Evolutionary conservation across 2,113 vertebrate species (phyloP), one percentile per base, ranked within the genome.

Genomic region (Tupaia chinensis): DNA sequence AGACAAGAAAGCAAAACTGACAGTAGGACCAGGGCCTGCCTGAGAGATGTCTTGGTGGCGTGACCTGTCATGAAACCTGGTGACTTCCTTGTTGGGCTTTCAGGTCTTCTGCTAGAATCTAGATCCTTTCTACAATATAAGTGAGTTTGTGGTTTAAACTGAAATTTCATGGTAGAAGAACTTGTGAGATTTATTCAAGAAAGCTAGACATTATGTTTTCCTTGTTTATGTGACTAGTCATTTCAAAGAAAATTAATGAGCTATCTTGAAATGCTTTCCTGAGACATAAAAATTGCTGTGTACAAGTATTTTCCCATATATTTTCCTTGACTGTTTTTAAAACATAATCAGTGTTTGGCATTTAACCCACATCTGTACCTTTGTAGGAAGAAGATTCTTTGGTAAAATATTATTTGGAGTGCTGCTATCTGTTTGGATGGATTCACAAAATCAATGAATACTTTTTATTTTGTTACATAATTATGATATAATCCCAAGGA

Each of bases 81-180:
- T 61, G 53, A 58, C 27, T n/a, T 1, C 22, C 22, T 17, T 60
- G 6, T 5, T 78, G 23, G 69, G 14, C 29, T 89, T 81, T 76
- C 20, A 32, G 8, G 74, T 73, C 76, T 89, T 73, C 56, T 60
- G 60, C 56, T 83, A 69, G 74, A 89, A 74, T 32, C 25, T 80
- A 78, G 17, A 58, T 68, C 20, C 25, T 32, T 1, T 79, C 17
- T 91, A 32, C 32, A 32, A 32, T 32, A 32, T 32, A 32, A 32
- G 4, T 34, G 80, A 60, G 22, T 91, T 92, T 89, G 73, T 66
- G 73, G 56, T 70, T 79, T 68, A 74, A 70, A 69, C 14, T 54
- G 56, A 83, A 89, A 70, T 72, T 95, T 91, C 27, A 44, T 72
- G 66, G 91, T 87, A 60, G 79, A 82, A 34, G 82, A 86, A 77